Evolutionary conservation across 2,888 invertebrate genomes (phyloP).

Genomic region (Pristionchus mayeri): DNA sequence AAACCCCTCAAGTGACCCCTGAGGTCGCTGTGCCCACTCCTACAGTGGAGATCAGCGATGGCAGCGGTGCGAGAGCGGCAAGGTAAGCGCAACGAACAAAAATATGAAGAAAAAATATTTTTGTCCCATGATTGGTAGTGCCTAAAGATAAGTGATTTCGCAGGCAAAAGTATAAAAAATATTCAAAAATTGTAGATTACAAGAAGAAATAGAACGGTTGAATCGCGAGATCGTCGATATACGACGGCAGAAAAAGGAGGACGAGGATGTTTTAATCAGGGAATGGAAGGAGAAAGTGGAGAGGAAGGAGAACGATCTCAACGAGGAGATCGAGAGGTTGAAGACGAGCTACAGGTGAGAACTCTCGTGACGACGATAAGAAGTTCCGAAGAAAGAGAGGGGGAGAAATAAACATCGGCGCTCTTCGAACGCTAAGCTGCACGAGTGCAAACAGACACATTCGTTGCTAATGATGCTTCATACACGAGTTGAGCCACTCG

Average conservation of each 20-base stretch:
- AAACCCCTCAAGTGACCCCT: neutral
- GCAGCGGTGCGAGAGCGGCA: slow-evolving; percentile 31
- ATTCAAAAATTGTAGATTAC: slow-evolving; percentile 1
- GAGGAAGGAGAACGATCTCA: slow-evolving; percentile 29
- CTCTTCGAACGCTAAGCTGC: neutral
- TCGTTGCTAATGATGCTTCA: neutral
- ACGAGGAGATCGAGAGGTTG: slow-evolving; percentile 43
- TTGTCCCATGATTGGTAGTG: too few relatives aligned
- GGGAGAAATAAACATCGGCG: too few relatives aligned
- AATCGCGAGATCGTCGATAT: slow-evolving; percentile 49
- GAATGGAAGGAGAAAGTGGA: slow-evolving; percentile 48
- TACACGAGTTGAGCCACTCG: neutral
- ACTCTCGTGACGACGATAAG: slow-evolving; percentile 14
- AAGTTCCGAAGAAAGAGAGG: neutral
- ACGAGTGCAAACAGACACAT: slow-evolving; percentile 14
- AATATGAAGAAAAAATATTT: too few relatives aligned
- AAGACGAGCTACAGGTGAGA: slow-evolving; percentile 30
- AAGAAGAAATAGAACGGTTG: slow-evolving; percentile 48
- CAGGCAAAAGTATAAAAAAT: too few relatives aligned
- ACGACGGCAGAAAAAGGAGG: slow-evolving; percentile 48
- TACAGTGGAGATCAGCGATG: slow-evolving; percentile 9
- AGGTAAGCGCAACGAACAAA: slow-evolving; percentile 11
- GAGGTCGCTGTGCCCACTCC: neutral
- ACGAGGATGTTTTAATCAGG: slow-evolving; percentile 17
- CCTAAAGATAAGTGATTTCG: too few relatives aligned